Percentiles rank a stretch among this genome's conserved stretches.
These are phyloP conservation scores for Caenorhabditis latens DNA, from an alignment of 1,140 invertebrate genomes.

Conservation along the genomic window DNA sequence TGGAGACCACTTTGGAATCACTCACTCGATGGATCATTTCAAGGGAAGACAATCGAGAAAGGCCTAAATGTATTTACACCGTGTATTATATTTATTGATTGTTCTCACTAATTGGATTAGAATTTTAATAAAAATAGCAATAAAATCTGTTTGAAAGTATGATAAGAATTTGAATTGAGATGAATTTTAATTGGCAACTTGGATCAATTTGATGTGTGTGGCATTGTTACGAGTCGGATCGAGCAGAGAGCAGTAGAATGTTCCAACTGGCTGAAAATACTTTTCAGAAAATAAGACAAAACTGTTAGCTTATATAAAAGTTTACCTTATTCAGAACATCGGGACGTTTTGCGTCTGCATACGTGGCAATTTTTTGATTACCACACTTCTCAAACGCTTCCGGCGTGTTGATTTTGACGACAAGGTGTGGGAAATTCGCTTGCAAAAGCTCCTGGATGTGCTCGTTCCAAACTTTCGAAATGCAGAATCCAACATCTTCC, in stretches of 20 bases:
- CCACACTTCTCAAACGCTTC: background rate
- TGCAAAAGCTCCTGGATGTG: background rate
- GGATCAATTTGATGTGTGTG: conserved; percentile 13
- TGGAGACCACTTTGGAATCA: conserved; percentile 92
- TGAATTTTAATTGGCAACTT: background rate
- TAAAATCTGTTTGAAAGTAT: too few relatives aligned
- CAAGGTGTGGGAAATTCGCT: background rate
- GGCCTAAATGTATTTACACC: background rate
- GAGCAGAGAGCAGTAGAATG: background rate
- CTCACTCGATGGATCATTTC: conserved; percentile 78
- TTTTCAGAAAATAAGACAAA: too few relatives aligned
- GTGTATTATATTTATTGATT: background rate
- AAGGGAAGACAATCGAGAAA: conserved; percentile 47
- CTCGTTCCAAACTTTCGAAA: background rate
- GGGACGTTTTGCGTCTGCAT: background rate
- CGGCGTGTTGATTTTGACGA: background rate
- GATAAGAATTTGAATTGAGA: background rate
- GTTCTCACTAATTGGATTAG: too few relatives aligned
- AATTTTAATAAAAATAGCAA: too few relatives aligned
- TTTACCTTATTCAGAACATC: conserved; percentile 9
- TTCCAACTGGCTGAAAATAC: background rate
- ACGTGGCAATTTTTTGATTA: background rate
- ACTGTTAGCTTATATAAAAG: background rate
- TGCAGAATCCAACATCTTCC: conserved; percentile 4
- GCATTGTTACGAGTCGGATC: background rate